Conservation (phyloP, 2,113 vertebrate genomes). For the Riparia riparia region DNA sequence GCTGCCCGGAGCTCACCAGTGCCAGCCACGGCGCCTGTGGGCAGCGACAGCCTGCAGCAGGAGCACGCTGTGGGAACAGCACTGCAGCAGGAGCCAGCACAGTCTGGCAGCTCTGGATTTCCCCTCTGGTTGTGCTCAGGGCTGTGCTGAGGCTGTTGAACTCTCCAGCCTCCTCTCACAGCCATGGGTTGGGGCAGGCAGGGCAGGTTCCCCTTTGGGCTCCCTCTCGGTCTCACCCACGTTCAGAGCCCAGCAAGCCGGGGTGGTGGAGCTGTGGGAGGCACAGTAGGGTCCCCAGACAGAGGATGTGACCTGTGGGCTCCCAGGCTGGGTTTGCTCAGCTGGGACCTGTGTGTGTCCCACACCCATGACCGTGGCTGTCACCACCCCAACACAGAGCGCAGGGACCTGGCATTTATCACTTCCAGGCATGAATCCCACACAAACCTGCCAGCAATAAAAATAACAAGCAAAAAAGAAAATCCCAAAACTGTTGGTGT, state of each 20-base stretch:
- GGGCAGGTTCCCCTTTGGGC: background rate
- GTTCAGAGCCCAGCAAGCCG: background rate
- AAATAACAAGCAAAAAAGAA: background rate
- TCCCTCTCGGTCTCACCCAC: accelerated
- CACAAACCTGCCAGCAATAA: background rate
- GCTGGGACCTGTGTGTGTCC: background rate
- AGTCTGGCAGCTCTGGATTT: background rate
- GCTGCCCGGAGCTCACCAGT: background rate
- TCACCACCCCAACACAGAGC: too few species aligned
- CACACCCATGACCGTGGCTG: accelerated
- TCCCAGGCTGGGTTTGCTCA: background rate
- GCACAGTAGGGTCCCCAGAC: background rate
- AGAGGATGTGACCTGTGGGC: background rate
- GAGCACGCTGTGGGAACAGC: background rate
- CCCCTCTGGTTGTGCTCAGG: background rate
- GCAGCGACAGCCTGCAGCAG: accelerated
- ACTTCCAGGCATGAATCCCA: background rate
- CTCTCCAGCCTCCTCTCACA: background rate
- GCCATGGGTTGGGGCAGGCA: accelerated
- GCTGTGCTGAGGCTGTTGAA: background rate
- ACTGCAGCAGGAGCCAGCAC: background rate
- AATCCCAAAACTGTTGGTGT: background rate
- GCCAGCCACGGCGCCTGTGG: background rate
- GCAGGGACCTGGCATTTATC: accelerated
- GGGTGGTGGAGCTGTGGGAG: accelerated